Evolutionary conservation across 2,113 vertebrate species (phyloP).

Genomic region (Coregonus clupeaformis): DNA sequence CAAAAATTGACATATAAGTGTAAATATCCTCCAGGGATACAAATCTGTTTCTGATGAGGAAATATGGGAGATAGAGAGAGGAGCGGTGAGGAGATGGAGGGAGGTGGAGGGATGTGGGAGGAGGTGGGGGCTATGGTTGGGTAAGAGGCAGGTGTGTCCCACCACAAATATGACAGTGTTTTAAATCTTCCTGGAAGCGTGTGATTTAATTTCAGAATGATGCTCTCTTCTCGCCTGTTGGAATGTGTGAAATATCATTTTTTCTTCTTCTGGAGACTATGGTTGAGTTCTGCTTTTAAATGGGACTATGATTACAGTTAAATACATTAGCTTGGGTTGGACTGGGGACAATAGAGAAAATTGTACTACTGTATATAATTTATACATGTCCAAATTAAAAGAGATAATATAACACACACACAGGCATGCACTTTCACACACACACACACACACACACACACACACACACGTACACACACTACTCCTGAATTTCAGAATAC

Average conservation of each 20-base stretch:
- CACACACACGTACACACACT: not conserved
- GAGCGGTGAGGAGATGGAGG: not conserved
- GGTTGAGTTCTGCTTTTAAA: not conserved
- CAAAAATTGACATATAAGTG: slow-evolving; percentile 52
- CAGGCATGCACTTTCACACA: slow-evolving; percentile 2
- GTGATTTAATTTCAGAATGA: slow-evolving; percentile 47
- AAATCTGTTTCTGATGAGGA: slow-evolving; percentile 44
- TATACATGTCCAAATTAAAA: not conserved
- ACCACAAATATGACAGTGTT: slow-evolving; percentile 30
- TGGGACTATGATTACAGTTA: slow-evolving; percentile 4
- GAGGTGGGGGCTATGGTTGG: not conserved
- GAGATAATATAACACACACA: not conserved
- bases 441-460: not conserved
- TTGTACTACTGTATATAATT: not conserved
- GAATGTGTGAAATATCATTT: not conserved
- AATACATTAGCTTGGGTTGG: slow-evolving; percentile 5
- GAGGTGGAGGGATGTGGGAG: not conserved
- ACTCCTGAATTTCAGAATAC: slow-evolving; percentile 26
- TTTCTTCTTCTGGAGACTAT: not conserved
- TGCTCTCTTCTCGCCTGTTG: slow-evolving; percentile 16
- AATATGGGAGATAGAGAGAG: slow-evolving; percentile 7
- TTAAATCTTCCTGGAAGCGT: slow-evolving; percentile 1
- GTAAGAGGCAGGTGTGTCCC: not conserved
- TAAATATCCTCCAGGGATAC: slow-evolving; percentile 32
- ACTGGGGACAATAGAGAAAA: not conserved